Evolutionary conservation across 2,113 vertebrate species (phyloP), one percentile per base, ranked within the genome.

Genomic region (Pygoscelis antarcticus): DNA sequence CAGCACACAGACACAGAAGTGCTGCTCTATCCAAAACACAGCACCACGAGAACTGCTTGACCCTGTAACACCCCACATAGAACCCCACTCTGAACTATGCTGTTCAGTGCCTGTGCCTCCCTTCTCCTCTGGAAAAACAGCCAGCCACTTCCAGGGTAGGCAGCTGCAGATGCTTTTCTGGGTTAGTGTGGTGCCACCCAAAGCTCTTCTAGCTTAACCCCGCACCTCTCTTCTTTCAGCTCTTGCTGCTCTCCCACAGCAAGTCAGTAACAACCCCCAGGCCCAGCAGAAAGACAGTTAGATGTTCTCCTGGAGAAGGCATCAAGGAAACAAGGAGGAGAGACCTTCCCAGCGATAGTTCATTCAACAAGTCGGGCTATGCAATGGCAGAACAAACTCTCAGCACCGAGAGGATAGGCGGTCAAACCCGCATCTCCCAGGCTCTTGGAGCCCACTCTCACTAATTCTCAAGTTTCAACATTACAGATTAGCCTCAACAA

Each of bases 1-100:
- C 0, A 70, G 65, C 32, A 75, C 22, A 11, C 0, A 0, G 54
- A 54, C 11, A 5, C 16, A 57, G 25, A 64, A 32, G 40, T 16
- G 25, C 30, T 79, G 61, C 57, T 71, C 20, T 65, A 16, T 6
- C 49, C 42, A 55, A 77, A 90, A 76, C 26, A 76, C 0, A 2
- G 65, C 30, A 66, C 11, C 32, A n/a, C 0, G 0, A 40, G 34
- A 71, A 36, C 6, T 30, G 22, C 23, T 18, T 64, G 23, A 85
- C 20, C 20, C 36, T 42, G 8, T 26, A 85, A 49, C 38, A 71
- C 6, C 8, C 17, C 19, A 51, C 19, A 9, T n/a, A 52, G 6
- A 57, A 61, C 9, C 2, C 4, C 40, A 22, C 27, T 54, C 44
- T 3, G 1, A 68, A 61, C 16, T 3, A 55, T 1, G 0, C 22